These are phyloP conservation scores for Hermatobates lingyangjiaoensis DNA, from an alignment of 1,140 invertebrate species.

Conservation along the genomic window DNA sequence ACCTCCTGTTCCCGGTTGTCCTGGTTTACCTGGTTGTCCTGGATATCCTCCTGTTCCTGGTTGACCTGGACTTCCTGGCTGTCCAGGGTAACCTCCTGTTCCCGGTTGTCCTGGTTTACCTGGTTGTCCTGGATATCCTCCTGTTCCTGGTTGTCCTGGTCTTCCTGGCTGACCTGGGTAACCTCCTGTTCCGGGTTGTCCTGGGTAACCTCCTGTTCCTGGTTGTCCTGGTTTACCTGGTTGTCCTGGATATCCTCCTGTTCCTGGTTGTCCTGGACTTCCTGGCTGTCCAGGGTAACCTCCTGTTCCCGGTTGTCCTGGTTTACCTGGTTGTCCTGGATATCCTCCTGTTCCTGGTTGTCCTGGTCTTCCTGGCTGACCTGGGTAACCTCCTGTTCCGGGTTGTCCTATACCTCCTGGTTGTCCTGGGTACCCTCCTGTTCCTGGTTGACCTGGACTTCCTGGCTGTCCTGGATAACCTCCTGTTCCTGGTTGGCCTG, in stretches of 20 bases:
- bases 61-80: constrained; percentile 11
- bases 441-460: constrained; percentile 7
- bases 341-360: constrained; percentile 13
- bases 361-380: constrained; percentile 12
- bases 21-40: constrained; percentile 19
- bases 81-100: constrained; percentile 1
- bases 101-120: constrained; percentile 12
- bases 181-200: constrained; percentile 12
- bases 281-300: constrained; percentile 13
- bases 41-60: constrained; percentile 17
- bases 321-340: constrained; percentile 14
- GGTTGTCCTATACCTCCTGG: constrained; percentile 12
- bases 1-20: constrained; percentile 18
- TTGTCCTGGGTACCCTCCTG: constrained; percentile 13
- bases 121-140: constrained; percentile 7
- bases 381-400: constrained; percentile 15
- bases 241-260: constrained; percentile 17
- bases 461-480: constrained; percentile 10
- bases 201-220: constrained; percentile 9
- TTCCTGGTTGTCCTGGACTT: constrained; percentile 15
- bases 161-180: constrained; percentile 13
- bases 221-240: constrained; percentile 18
- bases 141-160: constrained; percentile 12
- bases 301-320: constrained; percentile 14
- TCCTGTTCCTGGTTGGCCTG: constrained; percentile 15